Evolutionary conservation across 2,113 vertebrate species (phyloP).

Genomic region (Castor canadensis): DNA sequence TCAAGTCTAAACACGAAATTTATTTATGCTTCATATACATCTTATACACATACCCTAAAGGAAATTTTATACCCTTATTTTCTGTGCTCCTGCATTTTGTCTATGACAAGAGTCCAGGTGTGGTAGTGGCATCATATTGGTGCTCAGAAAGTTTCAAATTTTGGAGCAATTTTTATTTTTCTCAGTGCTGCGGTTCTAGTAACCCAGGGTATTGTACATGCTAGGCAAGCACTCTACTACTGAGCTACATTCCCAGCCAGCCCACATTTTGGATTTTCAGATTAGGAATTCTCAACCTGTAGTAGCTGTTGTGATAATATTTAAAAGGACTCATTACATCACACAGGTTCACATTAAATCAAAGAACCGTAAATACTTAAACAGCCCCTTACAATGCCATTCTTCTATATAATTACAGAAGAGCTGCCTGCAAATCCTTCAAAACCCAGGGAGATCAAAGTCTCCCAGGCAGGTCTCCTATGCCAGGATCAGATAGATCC

Average conservation of each 20-base stretch:
- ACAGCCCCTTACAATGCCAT: not conserved
- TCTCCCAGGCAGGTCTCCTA: not conserved
- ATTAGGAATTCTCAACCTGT: not conserved
- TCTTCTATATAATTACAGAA: conserved; percentile 22
- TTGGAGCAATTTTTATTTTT: not conserved
- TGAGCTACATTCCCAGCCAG: not conserved
- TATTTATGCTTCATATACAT: not conserved
- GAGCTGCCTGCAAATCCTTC: not conserved
- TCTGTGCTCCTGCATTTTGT: not conserved
- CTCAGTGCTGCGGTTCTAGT: not conserved
- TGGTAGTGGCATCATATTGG: not conserved
- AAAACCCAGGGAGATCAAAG: not conserved
- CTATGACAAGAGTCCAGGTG: not conserved
- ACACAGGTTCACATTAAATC: not conserved
- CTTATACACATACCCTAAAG: not conserved
- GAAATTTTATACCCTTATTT: not conserved
- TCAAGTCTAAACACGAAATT: not conserved
- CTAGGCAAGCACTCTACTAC: not conserved
- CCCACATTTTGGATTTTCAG: not conserved
- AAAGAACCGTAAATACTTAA: conserved; percentile 13
- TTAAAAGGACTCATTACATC: conserved; percentile 21
- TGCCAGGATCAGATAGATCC: not conserved
- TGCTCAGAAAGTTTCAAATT: not conserved
- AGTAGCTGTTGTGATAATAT: not conserved
- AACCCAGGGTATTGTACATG: not conserved